Conservation (phyloP, 2,797 vertebrate species). For the Microtus agrestis region DNA sequence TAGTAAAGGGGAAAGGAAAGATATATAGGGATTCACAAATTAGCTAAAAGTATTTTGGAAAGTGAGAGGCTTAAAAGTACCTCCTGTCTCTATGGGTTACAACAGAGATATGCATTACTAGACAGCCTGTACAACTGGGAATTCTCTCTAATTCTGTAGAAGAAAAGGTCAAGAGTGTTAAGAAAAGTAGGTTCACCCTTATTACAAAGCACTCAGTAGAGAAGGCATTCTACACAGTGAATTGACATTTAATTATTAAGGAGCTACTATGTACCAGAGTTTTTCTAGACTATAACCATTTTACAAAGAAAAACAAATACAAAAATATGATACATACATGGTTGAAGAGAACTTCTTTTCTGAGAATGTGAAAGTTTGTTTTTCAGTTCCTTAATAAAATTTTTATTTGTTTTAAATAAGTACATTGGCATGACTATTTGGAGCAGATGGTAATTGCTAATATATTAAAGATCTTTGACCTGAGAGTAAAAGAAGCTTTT, state of each 20-base stretch:
- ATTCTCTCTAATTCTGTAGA: not conserved
- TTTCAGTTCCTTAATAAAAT: not conserved
- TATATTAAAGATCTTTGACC: not conserved
- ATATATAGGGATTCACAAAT: not conserved
- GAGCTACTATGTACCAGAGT: not conserved
- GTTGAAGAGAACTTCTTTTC: not conserved
- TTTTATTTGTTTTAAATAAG: not conserved
- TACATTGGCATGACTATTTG: not conserved
- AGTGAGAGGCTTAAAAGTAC: not conserved
- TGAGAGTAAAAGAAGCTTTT: not conserved
- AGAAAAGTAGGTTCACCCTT: not conserved
- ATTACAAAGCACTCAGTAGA: not conserved
- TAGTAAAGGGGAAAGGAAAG: rapidly evolving
- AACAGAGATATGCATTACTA: not conserved
- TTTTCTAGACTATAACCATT: not conserved
- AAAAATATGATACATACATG: not conserved
- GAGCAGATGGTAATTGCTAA: not conserved
- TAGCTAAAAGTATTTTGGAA: not conserved
- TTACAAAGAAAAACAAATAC: not conserved
- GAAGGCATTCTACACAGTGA: not conserved
- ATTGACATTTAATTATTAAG: not conserved
- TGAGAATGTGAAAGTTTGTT: not conserved
- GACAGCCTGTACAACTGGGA: not conserved
- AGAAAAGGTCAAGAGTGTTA: not conserved
- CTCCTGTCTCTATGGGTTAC: not conserved